phyloP scores from a whole-genome alignment of 2,113 vertebrate genomes.

The Pantherophis guttatus region DNA sequence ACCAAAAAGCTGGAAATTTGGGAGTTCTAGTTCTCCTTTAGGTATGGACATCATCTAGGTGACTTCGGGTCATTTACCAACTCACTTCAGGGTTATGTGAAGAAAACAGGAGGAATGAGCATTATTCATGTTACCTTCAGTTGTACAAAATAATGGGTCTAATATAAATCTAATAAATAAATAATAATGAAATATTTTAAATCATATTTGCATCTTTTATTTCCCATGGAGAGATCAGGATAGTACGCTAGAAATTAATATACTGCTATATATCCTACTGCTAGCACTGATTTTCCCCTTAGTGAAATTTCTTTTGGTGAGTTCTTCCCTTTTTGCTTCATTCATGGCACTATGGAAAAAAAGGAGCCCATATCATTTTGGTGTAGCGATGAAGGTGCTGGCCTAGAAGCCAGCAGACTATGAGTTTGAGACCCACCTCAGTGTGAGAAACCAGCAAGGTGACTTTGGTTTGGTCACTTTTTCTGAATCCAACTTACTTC shows the following conservation, averaged over 20 bases:
- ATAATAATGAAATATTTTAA: not conserved
- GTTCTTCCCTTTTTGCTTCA: not conserved
- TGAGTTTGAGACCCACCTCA: not conserved
- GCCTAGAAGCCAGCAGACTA: not conserved
- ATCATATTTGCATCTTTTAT: not conserved
- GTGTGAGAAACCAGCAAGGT: not conserved
- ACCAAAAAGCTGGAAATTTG: not conserved
- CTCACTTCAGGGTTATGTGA: not conserved
- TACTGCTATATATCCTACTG: not conserved
- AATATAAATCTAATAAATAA: not conserved
- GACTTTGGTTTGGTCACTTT: not conserved
- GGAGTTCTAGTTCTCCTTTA: not conserved
- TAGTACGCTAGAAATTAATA: not conserved
- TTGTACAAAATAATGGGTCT: not conserved
- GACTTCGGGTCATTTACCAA: not conserved
- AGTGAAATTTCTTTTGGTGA: not conserved
- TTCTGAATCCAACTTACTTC: not conserved
- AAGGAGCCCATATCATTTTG: not conserved
- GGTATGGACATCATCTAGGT: not conserved
- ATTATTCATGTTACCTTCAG: not conserved
- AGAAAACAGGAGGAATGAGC: not conserved
- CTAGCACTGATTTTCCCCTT: not conserved
- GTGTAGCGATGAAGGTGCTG: not conserved
- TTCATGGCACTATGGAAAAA: not conserved
- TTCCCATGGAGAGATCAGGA: not conserved